Conservation (phyloP, 2,888 invertebrate species). For the Tenthredo amoena region DNA sequence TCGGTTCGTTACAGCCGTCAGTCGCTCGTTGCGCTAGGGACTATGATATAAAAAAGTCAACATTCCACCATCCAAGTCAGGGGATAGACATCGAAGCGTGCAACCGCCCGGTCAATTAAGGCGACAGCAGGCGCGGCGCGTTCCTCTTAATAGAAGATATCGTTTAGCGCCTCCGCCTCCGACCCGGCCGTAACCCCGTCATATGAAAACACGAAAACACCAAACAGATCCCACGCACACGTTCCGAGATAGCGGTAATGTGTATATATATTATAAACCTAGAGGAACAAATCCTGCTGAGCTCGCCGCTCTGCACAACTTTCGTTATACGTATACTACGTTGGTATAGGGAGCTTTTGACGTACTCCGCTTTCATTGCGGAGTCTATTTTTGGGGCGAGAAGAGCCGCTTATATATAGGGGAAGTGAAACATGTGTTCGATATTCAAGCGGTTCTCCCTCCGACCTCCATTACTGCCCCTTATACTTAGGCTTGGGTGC, state of each 20-base stretch:
- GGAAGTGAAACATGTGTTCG: slow-evolving; percentile 72
- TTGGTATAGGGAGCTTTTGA: not conserved
- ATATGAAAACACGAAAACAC: slow-evolving; percentile 33
- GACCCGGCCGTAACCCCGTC: not conserved
- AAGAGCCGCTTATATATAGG: slow-evolving; percentile 51
- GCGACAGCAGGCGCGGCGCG: slow-evolving; percentile 70
- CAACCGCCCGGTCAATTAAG: slow-evolving; percentile 76
- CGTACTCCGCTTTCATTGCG: slow-evolving; percentile 26
- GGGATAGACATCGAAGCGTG: slow-evolving; percentile 52
- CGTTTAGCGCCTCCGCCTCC: slow-evolving; percentile 54
- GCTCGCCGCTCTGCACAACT: slow-evolving; percentile 1
- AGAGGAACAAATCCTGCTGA: slow-evolving; percentile 23
- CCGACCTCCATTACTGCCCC: slow-evolving; percentile 37
- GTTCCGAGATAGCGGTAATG: slow-evolving; percentile 46
- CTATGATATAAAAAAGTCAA: slow-evolving; percentile 41
- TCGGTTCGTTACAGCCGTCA: slow-evolving; percentile 34
- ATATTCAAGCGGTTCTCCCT: slow-evolving; percentile 69
- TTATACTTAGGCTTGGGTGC: not conserved
- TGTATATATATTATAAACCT: not conserved
- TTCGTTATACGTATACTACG: not conserved
- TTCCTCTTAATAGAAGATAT: slow-evolving; percentile 69
- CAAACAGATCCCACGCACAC: slow-evolving; percentile 36
- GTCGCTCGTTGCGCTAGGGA: slow-evolving; percentile 12
- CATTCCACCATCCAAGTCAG: slow-evolving; percentile 37
- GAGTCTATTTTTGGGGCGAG: slow-evolving; percentile 30